A percentile compares a stretch with the other conserved stretches of the same genome.
Conservation (phyloP, 2,113 vertebrate genomes). For the sheep (Ovis aries) region ARS-UI_Ramb_v3.0 NC_056079.1:25437001-25437500, state of each 20-base stretch:
- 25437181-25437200: not conserved
- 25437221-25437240: not conserved
- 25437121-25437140: not conserved
- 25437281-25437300: not conserved
- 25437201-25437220: not conserved
- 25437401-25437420: not conserved
- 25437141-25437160: not conserved
- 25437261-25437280: not conserved
- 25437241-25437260: not conserved
- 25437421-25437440: not conserved
- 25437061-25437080: not conserved
- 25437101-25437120: not conserved
- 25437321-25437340: not conserved
- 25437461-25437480: not conserved
- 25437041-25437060: not conserved
- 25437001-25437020: not conserved
- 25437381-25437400: not conserved
- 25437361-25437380: not conserved
- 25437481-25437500: not conserved
- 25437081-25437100: not conserved
- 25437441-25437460: not conserved
- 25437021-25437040: not conserved
- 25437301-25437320: not conserved
- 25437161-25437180: not conserved
- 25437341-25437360: not conserved